phyloP scores from a whole-genome alignment of 2,113 vertebrate species.

The Semicossyphus pulcher region DNA sequence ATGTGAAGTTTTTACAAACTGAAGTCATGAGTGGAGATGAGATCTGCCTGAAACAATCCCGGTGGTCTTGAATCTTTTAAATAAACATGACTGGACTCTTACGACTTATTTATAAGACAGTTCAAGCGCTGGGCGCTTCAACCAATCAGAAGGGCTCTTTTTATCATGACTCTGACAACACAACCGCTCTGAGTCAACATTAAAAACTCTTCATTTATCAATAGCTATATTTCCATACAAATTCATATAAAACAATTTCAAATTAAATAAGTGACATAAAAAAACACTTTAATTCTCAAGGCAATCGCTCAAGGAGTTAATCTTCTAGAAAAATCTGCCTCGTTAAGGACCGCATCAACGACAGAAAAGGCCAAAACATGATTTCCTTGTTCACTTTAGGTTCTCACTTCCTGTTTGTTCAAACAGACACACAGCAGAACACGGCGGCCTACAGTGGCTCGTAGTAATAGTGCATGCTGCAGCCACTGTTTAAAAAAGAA shows the following conservation, averaged over 20 bases:
- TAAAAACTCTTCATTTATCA: slow-evolving; percentile 73
- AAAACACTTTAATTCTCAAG: slow-evolving; percentile 69
- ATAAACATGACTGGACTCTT: background rate
- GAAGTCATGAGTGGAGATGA: background rate
- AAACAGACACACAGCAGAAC: slow-evolving; percentile 52
- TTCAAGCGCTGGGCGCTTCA: slow-evolving; percentile 21
- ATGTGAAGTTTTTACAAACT: background rate
- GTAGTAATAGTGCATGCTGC: slow-evolving; percentile 67
- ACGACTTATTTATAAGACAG: background rate
- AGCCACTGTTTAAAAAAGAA: slow-evolving; percentile 53
- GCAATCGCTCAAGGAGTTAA: slow-evolving; percentile 59
- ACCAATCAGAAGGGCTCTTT: slow-evolving; percentile 13
- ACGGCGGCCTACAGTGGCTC: slow-evolving; percentile 62
- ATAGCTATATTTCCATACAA: slow-evolving; percentile 79
- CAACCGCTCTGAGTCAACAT: slow-evolving; percentile 45
- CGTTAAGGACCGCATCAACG: slow-evolving; percentile 11
- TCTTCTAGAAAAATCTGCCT: slow-evolving; percentile 53
- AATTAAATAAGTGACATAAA: slow-evolving; percentile 80
- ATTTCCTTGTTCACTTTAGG: slow-evolving; percentile 50
- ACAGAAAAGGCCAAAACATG: slow-evolving; percentile 42
- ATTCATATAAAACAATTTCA: slow-evolving; percentile 83
- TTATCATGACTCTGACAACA: slow-evolving; percentile 48
- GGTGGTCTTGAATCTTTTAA: background rate
- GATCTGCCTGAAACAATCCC: background rate
- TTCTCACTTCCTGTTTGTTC: slow-evolving; percentile 60